Evolutionary conservation across 2,888 invertebrate genomes (phyloP).

Genomic region (Spodoptera picta): DNA sequence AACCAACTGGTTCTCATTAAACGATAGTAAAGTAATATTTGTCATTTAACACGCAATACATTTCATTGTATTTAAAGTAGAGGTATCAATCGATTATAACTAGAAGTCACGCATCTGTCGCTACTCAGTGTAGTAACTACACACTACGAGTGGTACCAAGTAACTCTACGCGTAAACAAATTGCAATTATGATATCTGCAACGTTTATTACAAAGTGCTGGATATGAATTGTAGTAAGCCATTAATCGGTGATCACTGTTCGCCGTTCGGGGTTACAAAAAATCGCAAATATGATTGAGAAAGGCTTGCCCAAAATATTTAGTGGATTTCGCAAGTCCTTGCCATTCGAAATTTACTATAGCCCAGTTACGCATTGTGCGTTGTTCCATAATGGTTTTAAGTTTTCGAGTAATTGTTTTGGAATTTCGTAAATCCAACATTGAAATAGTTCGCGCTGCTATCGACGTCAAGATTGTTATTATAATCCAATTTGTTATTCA

Average conservation of each 20-base stretch:
- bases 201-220: conserved; percentile 55
- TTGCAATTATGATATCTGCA: conserved; percentile 25
- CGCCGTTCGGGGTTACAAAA: conserved; percentile 65
- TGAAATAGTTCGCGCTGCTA: conserved; percentile 19
- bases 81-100: conserved; percentile 28
- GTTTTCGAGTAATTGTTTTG: conserved; percentile 30
- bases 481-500: no score
- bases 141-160: conserved; percentile 1
- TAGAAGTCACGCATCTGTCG: conserved; percentile 13
- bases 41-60: conserved; percentile 48
- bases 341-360: conserved; percentile 48
- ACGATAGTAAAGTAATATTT: conserved; percentile 57
- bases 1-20: conserved; percentile 65
- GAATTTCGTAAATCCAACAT: conserved; percentile 28
- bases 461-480: not conserved
- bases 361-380: conserved; percentile 60
- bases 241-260: conserved; percentile 46
- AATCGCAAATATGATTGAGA: conserved; percentile 64
- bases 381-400: conserved; percentile 45
- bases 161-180: conserved; percentile 5
- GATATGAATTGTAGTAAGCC: conserved; percentile 35
- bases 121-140: not conserved
- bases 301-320: conserved; percentile 63
- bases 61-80: conserved; percentile 32
- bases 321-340: conserved; percentile 63